These are phyloP conservation scores for Drosophila sp. DNA, from an alignment of 1,140 invertebrate species.

Conservation along the genomic window DNA sequence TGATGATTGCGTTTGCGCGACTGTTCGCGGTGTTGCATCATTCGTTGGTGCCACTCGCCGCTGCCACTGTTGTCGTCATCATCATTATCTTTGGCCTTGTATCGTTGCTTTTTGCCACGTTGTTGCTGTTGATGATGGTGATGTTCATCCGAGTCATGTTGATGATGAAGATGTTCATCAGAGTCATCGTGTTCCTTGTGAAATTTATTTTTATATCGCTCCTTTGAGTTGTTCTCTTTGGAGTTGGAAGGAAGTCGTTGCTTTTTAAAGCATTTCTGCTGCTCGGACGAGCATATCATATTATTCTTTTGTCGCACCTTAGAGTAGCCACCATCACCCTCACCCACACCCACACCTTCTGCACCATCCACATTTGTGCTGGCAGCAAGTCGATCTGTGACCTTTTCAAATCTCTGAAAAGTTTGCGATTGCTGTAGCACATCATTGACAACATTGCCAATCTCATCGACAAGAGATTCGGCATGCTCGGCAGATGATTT, in stretches of 20 bases:
- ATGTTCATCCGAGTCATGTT: slow-evolving; percentile 13
- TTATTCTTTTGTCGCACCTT: background rate
- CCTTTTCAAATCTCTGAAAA: slow-evolving; percentile 71
- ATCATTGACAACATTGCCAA: slow-evolving; percentile 62
- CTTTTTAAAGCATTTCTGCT: slow-evolving; percentile 2
- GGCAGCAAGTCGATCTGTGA: slow-evolving; percentile 56
- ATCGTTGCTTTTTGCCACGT: slow-evolving; percentile 3
- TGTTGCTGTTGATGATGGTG: background rate
- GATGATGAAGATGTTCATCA: slow-evolving; percentile 5
- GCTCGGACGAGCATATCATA: background rate
- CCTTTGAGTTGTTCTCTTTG: slow-evolving; percentile 33
- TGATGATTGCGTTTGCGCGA: slow-evolving; percentile 56
- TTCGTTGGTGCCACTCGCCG: slow-evolving; percentile 71
- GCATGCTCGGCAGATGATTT: slow-evolving; percentile 26
- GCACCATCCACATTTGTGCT: slow-evolving; percentile 10
- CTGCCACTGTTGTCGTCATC: slow-evolving; percentile 51
- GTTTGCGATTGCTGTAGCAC: slow-evolving; percentile 64
- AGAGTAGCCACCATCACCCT: background rate
- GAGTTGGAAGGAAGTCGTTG: background rate
- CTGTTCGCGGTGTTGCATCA: slow-evolving; percentile 73
- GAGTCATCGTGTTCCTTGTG: slow-evolving; percentile 17
- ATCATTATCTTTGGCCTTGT: slow-evolving; percentile 25
- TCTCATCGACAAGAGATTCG: slow-evolving; percentile 61
- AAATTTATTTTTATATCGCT: slow-evolving; percentile 46
- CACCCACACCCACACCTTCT: background rate